Evolutionary conservation across 2,797 vertebrate genomes (phyloP).

Genomic region (Periparus ater): DNA sequence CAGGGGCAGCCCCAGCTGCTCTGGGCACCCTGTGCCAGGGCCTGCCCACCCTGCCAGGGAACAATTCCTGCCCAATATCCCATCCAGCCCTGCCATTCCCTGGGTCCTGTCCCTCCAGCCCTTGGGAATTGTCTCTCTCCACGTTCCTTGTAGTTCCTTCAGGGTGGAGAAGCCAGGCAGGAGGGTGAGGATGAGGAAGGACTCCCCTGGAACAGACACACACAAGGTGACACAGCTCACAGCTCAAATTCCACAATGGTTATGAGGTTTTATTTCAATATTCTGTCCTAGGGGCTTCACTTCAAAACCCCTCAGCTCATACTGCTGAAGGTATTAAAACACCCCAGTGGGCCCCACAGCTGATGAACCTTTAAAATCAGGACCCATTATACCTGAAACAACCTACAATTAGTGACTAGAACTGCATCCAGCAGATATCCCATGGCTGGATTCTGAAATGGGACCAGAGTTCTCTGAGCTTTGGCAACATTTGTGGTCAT

Average conservation of each 20-base stretch:
- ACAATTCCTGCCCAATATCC: accelerated
- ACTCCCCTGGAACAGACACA: neutral
- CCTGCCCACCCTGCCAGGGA: accelerated
- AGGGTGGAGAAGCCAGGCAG: neutral
- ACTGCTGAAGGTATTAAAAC: neutral
- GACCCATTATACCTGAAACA: neutral
- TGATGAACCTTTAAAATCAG: neutral
- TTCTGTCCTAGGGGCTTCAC: neutral
- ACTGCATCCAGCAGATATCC: neutral
- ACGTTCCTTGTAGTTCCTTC: neutral
- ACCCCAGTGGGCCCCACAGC: neutral
- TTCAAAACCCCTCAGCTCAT: neutral
- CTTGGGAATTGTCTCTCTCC: neutral
- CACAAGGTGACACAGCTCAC: neutral
- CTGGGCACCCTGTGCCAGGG: neutral
- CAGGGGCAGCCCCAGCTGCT: neutral
- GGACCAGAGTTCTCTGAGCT: neutral
- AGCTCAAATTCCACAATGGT: neutral
- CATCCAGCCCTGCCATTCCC: neutral
- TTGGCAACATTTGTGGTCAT: neutral
- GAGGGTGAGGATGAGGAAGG: neutral
- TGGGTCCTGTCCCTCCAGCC: accelerated
- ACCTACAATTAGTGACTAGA: neutral
- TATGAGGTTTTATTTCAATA: neutral
- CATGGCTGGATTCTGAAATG: neutral